Evolutionary conservation across 2,888 invertebrate species (phyloP).

Genomic region (Selenia dentaria): DNA sequence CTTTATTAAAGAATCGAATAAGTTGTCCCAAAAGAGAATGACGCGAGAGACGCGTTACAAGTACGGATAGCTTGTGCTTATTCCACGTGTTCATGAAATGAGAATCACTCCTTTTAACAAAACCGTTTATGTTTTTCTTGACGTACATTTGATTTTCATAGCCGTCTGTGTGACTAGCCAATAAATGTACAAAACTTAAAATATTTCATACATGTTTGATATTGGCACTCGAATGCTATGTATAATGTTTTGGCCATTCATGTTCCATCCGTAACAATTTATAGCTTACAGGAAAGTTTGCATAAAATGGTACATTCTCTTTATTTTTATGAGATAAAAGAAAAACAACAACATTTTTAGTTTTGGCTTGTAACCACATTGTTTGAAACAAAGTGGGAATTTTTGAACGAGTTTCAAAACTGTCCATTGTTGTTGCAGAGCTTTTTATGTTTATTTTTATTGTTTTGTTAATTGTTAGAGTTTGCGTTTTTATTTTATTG

Average conservation of each 20-base stretch:
- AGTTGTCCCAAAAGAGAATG: too few relatives aligned
- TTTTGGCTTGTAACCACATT: slow-evolving; percentile 25
- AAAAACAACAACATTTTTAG: slow-evolving; percentile 22
- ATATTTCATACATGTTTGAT: slow-evolving; percentile 8
- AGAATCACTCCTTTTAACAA: too few relatives aligned
- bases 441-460: slow-evolving; percentile 25
- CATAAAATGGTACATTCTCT: slow-evolving; percentile 15
- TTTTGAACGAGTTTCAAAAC: slow-evolving; percentile 20
- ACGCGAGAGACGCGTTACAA: too few relatives aligned
- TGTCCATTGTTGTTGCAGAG: slow-evolving; percentile 5
- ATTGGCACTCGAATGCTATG: slow-evolving; percentile 2
- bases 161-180: too few relatives aligned
- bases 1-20: too few relatives aligned
- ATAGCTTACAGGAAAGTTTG: slow-evolving; percentile 7
- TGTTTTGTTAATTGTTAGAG: slow-evolving; percentile 30
- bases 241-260: slow-evolving; percentile 4
- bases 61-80: too few relatives aligned
- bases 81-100: too few relatives aligned
- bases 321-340: slow-evolving; percentile 19
- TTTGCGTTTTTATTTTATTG: not conserved
- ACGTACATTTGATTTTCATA: too few relatives aligned
- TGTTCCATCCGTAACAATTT: slow-evolving; percentile 13
- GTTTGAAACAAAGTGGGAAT: slow-evolving; percentile 20
- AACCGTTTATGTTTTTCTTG: too few relatives aligned
- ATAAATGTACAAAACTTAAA: too few relatives aligned